Base-by-base conservation (phyloP, 2,113 vertebrate species). In the Nansenia antarctica region DNA sequence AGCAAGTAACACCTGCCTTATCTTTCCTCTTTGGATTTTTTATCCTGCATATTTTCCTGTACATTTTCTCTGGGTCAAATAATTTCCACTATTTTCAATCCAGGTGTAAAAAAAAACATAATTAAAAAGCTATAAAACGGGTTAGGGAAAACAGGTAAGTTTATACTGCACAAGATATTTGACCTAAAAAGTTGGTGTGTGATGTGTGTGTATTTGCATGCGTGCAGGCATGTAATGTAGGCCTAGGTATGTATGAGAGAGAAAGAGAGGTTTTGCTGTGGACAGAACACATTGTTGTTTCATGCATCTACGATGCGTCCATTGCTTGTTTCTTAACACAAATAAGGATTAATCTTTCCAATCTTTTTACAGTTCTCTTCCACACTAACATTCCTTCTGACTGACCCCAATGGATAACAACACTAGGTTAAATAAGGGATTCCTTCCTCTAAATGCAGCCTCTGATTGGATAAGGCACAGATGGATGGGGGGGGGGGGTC, bases 1-100 rank as follows among this genome's bases (percentile, higher is more conserved):
- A 80, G 77, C 69, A 82, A 79, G 77, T 81, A 84, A 78, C 86
- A 87, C 82, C 84, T 87, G 82, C 74, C 58, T 79, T 71, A 11
- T 57, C 14, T 30, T 57, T 27, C 67, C 15, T 72, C 78, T 66
- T 26, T 73, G 55, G 69, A 74, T 55, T 32, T 58, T 54, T 66
- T 82, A 76, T 62, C 45, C 31, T 31, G 15, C 12, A 29, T 76
- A 61, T 66, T 22, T 79, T 69, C 39, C 64, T 27, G 60, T 73
- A 74, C 85, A 77, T 49, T 78, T 85, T 86, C 62, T 73, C 72
- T 60, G 69, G 76, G 72, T 87, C 66, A 69, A 53, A 70, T 69
- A 45, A 67, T 67, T 77, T 70, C 45, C 37, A 26, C 31, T 67
- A 65, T 62, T 34, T 65, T 35, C 64, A 59, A 65, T 52, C 30